Evolutionary conservation across 1,140 invertebrate genomes (phyloP).

Genomic region (Lamellibrachia luymesi): DNA sequence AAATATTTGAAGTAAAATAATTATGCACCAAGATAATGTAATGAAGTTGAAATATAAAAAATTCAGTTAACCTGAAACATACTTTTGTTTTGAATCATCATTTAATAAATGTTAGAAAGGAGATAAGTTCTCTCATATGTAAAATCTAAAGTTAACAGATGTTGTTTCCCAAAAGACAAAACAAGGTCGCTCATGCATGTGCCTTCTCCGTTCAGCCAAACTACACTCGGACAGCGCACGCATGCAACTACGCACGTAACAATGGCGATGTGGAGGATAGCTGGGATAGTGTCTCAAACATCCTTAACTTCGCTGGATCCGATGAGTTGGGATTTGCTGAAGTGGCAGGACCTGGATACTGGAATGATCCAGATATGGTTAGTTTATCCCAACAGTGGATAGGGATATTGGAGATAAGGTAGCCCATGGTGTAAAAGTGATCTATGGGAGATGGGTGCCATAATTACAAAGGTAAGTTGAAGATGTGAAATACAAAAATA

Average conservation of each 20-base stretch:
- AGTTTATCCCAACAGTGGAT: background rate
- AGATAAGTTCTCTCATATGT: too few species aligned
- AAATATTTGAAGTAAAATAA: too few species aligned
- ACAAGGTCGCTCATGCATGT: background rate
- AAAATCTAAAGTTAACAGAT: too few species aligned
- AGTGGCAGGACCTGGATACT: constrained; percentile 91
- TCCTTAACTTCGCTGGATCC: constrained; percentile 92
- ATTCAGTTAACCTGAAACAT: too few species aligned
- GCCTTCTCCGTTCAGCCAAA: constrained; percentile 67
- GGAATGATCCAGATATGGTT: constrained; percentile 99
- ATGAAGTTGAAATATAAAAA: too few species aligned
- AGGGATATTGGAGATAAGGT: background rate
- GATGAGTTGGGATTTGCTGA: constrained; percentile 87
- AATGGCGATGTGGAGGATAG: constrained; percentile 91
- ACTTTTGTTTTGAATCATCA: too few species aligned
- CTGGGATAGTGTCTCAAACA: constrained; percentile 85
- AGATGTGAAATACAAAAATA: background rate
- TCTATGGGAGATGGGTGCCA: background rate
- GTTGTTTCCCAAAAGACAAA: background rate
- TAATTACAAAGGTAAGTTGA: background rate
- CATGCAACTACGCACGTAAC: constrained; percentile 93
- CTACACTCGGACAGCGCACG: constrained; percentile 77
- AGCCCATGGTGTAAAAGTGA: background rate
- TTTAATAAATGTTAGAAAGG: too few species aligned
- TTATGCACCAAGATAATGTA: too few species aligned